Percentiles rank a stretch among this genome's conserved stretches.
phyloP scores from a whole-genome alignment of 1,140 invertebrate species.

The Mesaphorura yosii region DNA sequence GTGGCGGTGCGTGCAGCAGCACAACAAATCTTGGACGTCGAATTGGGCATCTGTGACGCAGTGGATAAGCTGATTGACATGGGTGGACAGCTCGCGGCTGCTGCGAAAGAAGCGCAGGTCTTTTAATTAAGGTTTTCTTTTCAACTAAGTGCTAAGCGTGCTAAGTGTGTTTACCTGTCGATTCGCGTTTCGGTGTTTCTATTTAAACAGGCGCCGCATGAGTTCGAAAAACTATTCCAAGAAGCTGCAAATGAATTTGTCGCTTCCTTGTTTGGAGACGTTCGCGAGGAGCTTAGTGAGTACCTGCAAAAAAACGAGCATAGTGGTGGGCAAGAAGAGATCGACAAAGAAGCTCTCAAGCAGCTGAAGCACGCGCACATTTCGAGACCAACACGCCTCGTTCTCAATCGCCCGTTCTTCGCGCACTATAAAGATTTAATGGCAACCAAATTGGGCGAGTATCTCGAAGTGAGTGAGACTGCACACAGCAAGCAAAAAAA shows the following conservation, averaged over 20 bases:
- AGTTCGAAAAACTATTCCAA: too few species aligned
- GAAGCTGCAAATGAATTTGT: background rate
- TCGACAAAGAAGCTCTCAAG: background rate
- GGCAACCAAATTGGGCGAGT: slow-evolving; percentile 13
- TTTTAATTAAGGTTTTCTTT: too few species aligned
- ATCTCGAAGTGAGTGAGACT: slow-evolving; percentile 5
- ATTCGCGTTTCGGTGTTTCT: background rate
- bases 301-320: background rate
- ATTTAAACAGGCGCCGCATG: background rate
- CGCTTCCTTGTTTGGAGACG: slow-evolving; percentile 5
- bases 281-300: background rate
- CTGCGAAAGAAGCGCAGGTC: background rate
- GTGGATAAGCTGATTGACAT: slow-evolving; percentile 7
- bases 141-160: too few species aligned
- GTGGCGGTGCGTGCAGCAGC: too few species aligned
- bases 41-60: background rate
- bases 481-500: background rate
- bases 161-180: background rate
- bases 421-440: slow-evolving; percentile 7
- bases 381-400: slow-evolving; percentile 16
- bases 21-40: background rate
- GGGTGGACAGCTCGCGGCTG: background rate
- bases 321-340: background rate
- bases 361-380: background rate
- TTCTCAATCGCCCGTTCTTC: slow-evolving; percentile 24